phyloP scores from a whole-genome alignment of 2,888 invertebrate species.

The Euzophera pinguis region DNA sequence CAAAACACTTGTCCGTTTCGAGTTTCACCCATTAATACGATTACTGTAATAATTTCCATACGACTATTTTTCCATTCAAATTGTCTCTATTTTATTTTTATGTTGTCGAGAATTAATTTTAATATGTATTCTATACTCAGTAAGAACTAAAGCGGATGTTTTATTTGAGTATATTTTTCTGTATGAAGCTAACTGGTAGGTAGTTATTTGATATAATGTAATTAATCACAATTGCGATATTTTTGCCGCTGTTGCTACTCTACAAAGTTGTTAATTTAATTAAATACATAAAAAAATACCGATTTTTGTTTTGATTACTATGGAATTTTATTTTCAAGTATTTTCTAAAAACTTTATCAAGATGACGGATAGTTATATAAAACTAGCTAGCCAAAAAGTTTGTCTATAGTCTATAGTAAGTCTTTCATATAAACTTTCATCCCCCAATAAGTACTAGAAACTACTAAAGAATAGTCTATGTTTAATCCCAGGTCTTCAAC shows the following conservation, averaged over 20 bases:
- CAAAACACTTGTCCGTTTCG: slow-evolving; percentile 47
- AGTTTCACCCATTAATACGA: slow-evolving; percentile 51
- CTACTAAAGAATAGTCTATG: too few species aligned
- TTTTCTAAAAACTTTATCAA: too few species aligned
- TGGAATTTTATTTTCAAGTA: too few species aligned
- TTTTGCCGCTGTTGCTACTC: not conserved
- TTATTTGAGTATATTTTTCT: slow-evolving; percentile 20
- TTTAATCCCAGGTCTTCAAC: too few species aligned
- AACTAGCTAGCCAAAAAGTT: too few species aligned
- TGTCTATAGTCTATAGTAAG: too few species aligned
- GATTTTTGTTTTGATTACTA: too few species aligned
- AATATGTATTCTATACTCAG: slow-evolving; percentile 13
- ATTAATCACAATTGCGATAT: slow-evolving; percentile 37
- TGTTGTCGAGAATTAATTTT: slow-evolving; percentile 25
- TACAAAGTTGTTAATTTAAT: not conserved
- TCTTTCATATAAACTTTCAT: too few species aligned
- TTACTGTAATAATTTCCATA: slow-evolving; percentile 49
- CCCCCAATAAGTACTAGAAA: too few species aligned
- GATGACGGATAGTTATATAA: too few species aligned
- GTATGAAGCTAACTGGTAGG: not conserved
- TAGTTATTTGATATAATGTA: slow-evolving; percentile 37
- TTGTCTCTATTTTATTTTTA: slow-evolving; percentile 29
- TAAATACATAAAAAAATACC: slow-evolving; percentile 1
- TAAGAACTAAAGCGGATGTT: slow-evolving; percentile 24
- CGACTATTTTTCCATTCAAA: slow-evolving; percentile 28